A percentile compares a stretch with the other conserved stretches of the same genome.
Evolutionary conservation across 2,113 vertebrate species (phyloP).

Genomic region (Abramis brama): DNA sequence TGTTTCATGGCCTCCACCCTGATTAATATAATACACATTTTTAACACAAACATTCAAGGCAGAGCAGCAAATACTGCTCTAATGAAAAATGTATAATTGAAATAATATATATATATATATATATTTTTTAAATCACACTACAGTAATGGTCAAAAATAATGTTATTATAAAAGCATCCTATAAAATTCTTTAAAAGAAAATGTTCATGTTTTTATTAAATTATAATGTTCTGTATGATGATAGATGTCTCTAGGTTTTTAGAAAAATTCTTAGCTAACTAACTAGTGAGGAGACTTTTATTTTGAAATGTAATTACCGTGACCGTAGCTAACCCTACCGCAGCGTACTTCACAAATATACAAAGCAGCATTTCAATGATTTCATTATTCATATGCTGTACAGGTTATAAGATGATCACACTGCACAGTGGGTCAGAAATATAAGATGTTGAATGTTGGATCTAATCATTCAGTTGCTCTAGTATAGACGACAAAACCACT

Average conservation of each 20-base stretch:
- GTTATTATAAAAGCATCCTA: too few species aligned
- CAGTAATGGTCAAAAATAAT: too few species aligned
- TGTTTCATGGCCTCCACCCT: too few species aligned
- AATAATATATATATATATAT: too few species aligned
- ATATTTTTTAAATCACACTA: too few species aligned
- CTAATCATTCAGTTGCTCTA: background rate
- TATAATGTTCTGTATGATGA: too few species aligned
- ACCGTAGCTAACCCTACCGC: background rate
- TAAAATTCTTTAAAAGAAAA: too few species aligned
- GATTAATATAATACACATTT: too few species aligned
- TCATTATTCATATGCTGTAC: slow-evolving; percentile 4
- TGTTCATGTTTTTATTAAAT: too few species aligned
- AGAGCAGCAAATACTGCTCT: too few species aligned
- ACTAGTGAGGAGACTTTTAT: background rate
- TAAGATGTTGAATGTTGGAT: background rate
- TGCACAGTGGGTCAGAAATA: background rate
- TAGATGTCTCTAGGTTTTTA: background rate
- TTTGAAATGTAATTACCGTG: background rate
- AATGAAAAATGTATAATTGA: too few species aligned
- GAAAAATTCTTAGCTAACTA: background rate
- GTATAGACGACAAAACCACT: background rate
- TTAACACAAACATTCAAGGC: too few species aligned
- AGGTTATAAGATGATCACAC: background rate
- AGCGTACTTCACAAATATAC: background rate
- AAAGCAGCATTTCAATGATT: background rate